Conservation (phyloP, 2,888 invertebrate species). For the Philopedon plagiatum region DNA sequence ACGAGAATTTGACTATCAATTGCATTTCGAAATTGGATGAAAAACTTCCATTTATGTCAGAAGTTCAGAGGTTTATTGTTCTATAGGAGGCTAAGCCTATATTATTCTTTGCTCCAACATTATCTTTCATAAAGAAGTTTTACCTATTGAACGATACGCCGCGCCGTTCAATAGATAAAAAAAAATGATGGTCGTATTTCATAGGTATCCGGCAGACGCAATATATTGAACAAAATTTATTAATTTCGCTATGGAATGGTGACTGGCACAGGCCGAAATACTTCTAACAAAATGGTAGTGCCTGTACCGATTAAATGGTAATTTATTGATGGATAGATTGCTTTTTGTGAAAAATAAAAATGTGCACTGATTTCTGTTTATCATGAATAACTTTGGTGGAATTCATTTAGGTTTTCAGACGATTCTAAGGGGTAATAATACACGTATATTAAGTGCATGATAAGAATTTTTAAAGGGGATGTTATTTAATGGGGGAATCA, state of each 20-base stretch:
- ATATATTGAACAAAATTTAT: constrained; percentile 27
- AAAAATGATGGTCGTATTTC: background rate
- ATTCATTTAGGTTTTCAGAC: background rate
- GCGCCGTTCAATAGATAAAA: background rate
- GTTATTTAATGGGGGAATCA: no score
- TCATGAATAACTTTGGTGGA: constrained; percentile 4
- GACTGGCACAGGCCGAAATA: constrained; percentile 35
- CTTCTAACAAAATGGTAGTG: constrained; percentile 32
- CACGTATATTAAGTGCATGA: no score
- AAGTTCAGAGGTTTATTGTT: no score
- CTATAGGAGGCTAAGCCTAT: no score
- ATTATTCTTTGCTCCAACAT: no score
- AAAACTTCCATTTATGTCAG: no score
- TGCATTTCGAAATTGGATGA: no score
- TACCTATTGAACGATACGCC: no score
- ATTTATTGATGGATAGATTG: constrained; percentile 31
- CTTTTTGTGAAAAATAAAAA: constrained; percentile 10
- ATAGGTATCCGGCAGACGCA: background rate
- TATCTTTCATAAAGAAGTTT: no score
- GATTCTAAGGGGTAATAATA: no score
- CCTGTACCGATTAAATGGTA: constrained; percentile 34
- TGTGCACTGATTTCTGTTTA: constrained; percentile 7
- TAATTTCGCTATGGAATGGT: constrained; percentile 37
- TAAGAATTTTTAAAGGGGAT: no score
- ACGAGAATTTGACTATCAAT: no score